Evolutionary conservation across 2,113 vertebrate genomes (phyloP), one percentile per base, ranked within the genome.

Genomic region (Tenrec ecaudatus): DNA sequence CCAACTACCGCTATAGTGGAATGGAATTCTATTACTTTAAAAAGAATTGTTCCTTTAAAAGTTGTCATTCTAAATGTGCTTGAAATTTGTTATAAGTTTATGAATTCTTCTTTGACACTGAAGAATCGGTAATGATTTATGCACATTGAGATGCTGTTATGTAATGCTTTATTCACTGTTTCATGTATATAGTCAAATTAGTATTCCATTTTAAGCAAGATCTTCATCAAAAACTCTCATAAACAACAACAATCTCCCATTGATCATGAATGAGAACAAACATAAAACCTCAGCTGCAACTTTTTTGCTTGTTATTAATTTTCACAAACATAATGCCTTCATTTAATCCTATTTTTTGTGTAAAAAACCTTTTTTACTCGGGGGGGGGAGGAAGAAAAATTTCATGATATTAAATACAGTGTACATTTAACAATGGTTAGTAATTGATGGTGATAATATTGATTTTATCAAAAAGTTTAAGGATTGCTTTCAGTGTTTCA

Each of bases 401-500:
- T 40, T 94, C 36, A 90, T 22, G 19, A 36, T 92, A 79, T 76
- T 93, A 33, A 40, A 76, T 53, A 36, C 16, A 86, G 40, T 88
- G 4, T n/a, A 9, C 3, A 47, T 60, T 92, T 95, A 62, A 5
- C 47, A 33, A 75, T 93, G 53, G 14, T 23, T 38, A 40, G 7
- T 79, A 69, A 90, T 93, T 88, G 6, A 82, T 58, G 25, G 3
- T 84, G 23, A 17, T 76, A 66, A 71, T 88, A 36, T 60, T 93
- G 78, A 57, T 82, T 36, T 64, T 62, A 62, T 62, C 57, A 80
- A 86, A 31, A 22, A 58, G 38, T 76, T n/a, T 43, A 82, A 86
- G 58, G 47, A 76, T 89, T 90, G 40, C 80, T 83, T 93, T 95
- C 68, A 87, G 31, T 20, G 89, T 87, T 40, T 89, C 25, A 20